Evolutionary conservation across 2,797 vertebrate genomes (phyloP), one percentile per base, ranked within the genome.

Genomic region (Microcaecilia unicolor): DNA sequence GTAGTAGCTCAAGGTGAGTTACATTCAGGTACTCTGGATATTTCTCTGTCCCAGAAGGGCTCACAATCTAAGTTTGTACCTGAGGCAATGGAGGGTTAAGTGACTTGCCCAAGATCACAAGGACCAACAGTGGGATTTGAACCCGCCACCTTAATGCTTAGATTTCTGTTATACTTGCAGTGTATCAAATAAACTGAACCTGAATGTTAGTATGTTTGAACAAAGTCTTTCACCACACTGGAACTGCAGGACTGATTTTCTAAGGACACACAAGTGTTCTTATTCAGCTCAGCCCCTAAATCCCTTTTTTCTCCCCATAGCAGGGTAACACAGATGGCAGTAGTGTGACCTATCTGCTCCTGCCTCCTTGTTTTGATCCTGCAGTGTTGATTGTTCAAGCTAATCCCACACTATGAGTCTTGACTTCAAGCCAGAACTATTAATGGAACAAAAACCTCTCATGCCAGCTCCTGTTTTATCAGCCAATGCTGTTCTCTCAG

Each of bases 311-410:
- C 26, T n/a, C 44, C 88, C 83, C 84, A 75, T 80, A 87, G 85
- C 91, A 85, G 83, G 78, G 89, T 88, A 91, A 83, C 77, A 69
- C 89, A 94, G 88, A 93, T 91, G 91, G 92, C 87, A 87, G 88
- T 84, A 78, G 84, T 81, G 84, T 92, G 89, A 90, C 86, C 88
- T 87, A 78, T 70, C 78, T 76, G 80, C 87, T 86, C 79, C 82
- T 86, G 84, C 86, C 84, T 78, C 85, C 86, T 87, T 86, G 83
- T 89, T 87, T 85, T 86, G 86, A 88, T 88, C 86, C 80, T 72
- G 80, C 81, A 77, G 81, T 81, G 86, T 80, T 83, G 85, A 90
- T 86, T 87, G 86, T 89, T 87, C 87, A 77, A 81, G 79, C 84
- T 88, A 88, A 89, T 86, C 87, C 83, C 76, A 86, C 76, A 87